Percentiles rank a stretch among this genome's conserved stretches.
These are phyloP conservation scores for Pissodes strobi DNA, from an alignment of 1,140 invertebrate species.

Conservation along the genomic window DNA sequence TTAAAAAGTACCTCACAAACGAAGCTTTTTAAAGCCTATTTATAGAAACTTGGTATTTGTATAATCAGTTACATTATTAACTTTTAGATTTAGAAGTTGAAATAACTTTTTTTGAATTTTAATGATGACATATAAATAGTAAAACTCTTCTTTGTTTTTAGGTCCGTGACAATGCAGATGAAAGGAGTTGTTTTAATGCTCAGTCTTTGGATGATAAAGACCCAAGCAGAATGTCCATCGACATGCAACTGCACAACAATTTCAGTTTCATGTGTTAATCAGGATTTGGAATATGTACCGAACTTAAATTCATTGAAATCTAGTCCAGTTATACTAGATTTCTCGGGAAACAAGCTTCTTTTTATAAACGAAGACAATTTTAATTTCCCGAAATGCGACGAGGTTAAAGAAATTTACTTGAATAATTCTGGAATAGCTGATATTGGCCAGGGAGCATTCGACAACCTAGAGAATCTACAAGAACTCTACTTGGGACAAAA, in stretches of 20 bases:
- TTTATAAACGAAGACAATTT: conserved; percentile 38
- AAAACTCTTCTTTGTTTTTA: too few relatives aligned
- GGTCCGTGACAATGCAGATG: neutral
- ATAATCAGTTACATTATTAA: too few relatives aligned
- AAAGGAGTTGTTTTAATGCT: conserved; percentile 9
- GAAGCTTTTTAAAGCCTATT: too few relatives aligned
- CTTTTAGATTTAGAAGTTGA: too few relatives aligned
- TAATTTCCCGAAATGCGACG: conserved; percentile 39
- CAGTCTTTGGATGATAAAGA: conserved; percentile 2
- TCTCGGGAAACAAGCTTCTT: conserved; percentile 43
- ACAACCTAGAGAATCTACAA: conserved; percentile 43
- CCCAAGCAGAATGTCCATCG: conserved; percentile 34
- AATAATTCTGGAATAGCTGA: conserved; percentile 45
- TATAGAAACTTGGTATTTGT: too few relatives aligned
- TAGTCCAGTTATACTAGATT: conserved; percentile 43
- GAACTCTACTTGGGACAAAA: conserved; percentile 45
- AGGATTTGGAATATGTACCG: conserved; percentile 38
- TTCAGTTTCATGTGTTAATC: conserved; percentile 38
- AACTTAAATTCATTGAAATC: conserved; percentile 39
- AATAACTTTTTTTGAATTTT: too few relatives aligned
- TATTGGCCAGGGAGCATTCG: conserved; percentile 41
- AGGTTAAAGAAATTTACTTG: conserved; percentile 46
- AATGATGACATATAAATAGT: neutral
- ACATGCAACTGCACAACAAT: conserved; percentile 42
- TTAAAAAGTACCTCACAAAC: too few relatives aligned